phyloP scores from a whole-genome alignment of 2,113 vertebrate genomes.

The Nibea albiflora region DNA sequence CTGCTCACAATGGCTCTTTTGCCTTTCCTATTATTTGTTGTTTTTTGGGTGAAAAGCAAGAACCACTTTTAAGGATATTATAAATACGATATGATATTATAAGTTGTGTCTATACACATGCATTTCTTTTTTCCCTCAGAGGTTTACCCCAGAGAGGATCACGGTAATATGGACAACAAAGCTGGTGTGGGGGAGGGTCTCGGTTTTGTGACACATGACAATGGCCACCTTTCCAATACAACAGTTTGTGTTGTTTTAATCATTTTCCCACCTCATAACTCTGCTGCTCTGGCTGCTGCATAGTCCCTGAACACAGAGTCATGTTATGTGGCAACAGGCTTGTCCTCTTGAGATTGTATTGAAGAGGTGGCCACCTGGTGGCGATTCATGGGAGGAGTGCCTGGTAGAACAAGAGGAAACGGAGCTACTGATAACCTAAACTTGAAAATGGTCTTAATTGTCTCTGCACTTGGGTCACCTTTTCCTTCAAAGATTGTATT shows the following conservation, averaged over 20 bases:
- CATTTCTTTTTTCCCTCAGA: constrained; percentile 70
- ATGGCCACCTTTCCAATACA: constrained; percentile 71
- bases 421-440: not conserved
- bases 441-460: not conserved
- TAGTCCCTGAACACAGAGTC: not conserved
- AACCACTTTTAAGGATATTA: not conserved
- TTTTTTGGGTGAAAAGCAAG: constrained; percentile 9
- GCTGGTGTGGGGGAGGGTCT: constrained; percentile 47
- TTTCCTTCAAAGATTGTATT: constrained; percentile 1
- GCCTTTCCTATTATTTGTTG: not conserved
- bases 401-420: constrained; percentile 19
- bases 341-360: constrained; percentile 58
- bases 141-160: constrained; percentile 78
- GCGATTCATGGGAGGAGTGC: constrained; percentile 44
- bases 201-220: constrained; percentile 43
- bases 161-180: constrained; percentile 71
- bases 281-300: not conserved
- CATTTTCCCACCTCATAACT: not conserved
- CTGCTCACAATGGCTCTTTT: not conserved
- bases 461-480: constrained; percentile 14
- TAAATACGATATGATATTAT: no score
- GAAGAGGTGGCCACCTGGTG: constrained; percentile 81
- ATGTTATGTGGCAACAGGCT: not conserved
- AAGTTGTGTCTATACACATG: constrained; percentile 15
- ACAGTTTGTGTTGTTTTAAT: not conserved